A percentile compares a stretch with the other conserved stretches of the same genome.
phyloP scores from a whole-genome alignment of 2,888 invertebrate species.

The Aplocera efformata region DNA sequence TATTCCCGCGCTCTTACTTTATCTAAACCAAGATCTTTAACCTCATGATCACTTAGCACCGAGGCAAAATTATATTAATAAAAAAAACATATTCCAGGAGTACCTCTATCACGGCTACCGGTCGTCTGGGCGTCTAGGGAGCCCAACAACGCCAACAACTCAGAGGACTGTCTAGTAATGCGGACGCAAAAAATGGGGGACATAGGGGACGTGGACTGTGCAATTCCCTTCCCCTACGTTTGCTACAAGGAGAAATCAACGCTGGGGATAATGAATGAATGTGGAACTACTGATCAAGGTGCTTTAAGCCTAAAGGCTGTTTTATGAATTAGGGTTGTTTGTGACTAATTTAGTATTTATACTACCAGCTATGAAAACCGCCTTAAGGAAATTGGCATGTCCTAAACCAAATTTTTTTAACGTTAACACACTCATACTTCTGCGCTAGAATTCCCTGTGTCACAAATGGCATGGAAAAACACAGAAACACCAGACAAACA shows the following conservation, averaged over 20 bases:
- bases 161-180: conserved; percentile 20
- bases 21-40: too few relatives aligned
- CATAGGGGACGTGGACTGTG: conserved; percentile 21
- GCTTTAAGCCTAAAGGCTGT: too few relatives aligned
- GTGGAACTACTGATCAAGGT: conserved; percentile 29
- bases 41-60: too few relatives aligned
- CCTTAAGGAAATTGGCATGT: too few relatives aligned
- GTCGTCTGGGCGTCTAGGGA: conserved; percentile 14
- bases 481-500: too few relatives aligned
- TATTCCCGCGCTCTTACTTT: too few relatives aligned
- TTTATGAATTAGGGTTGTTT: too few relatives aligned
- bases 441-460: too few relatives aligned
- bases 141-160: conserved; percentile 17
- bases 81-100: conserved; percentile 4
- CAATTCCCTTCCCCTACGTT: conserved; percentile 21
- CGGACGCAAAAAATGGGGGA: conserved; percentile 12
- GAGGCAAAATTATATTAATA: too few relatives aligned
- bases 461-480: too few relatives aligned
- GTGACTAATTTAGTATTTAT: background rate
- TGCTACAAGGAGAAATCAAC: conserved; percentile 19
- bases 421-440: too few relatives aligned
- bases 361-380: background rate
- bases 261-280: conserved; percentile 8
- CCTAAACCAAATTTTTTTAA: too few relatives aligned
- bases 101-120: conserved; percentile 11